These are phyloP conservation scores for Adrianichthys oophorus DNA, from an alignment of 2,797 vertebrate species.

Conservation along the genomic window DNA sequence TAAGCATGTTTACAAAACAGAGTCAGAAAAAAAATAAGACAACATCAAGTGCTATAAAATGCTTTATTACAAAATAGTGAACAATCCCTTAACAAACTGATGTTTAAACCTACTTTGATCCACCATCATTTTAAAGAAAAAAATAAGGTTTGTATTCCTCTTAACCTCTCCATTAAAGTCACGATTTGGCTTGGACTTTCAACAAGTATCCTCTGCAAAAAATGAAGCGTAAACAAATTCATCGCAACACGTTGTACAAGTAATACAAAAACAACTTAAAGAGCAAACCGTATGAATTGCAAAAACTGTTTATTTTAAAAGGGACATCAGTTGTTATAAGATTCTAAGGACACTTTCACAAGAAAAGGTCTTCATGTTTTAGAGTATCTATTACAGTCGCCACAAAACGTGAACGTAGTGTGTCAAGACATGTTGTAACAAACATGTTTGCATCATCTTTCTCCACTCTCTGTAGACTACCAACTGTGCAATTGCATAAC, in stretches of 20 bases:
- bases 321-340: slow-evolving; percentile 65
- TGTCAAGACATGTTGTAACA: slow-evolving; percentile 27
- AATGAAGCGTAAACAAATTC: slow-evolving; percentile 27
- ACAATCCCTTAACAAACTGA: slow-evolving; percentile 48
- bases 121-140: slow-evolving; percentile 39
- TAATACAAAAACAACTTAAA: slow-evolving; percentile 50
- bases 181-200: slow-evolving; percentile 26
- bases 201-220: slow-evolving; percentile 44
- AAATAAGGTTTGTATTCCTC: slow-evolving; percentile 51
- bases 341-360: slow-evolving; percentile 58
- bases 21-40: slow-evolving; percentile 14
- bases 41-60: slow-evolving; percentile 72
- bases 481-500: slow-evolving; percentile 42
- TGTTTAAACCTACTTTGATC: slow-evolving; percentile 34
- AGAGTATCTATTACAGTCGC: slow-evolving; percentile 28
- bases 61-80: slow-evolving; percentile 81
- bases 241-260: slow-evolving; percentile 42
- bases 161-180: slow-evolving; percentile 28
- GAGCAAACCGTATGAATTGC: slow-evolving; percentile 41
- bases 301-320: slow-evolving; percentile 62
- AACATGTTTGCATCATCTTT: slow-evolving; percentile 33
- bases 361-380: slow-evolving; percentile 32
- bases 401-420: slow-evolving; percentile 35
- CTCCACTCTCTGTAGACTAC: slow-evolving; percentile 46
- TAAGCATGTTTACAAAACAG: neutral